Conservation (phyloP, 2,888 invertebrate species). For the Entomobrya multifasciata region DNA sequence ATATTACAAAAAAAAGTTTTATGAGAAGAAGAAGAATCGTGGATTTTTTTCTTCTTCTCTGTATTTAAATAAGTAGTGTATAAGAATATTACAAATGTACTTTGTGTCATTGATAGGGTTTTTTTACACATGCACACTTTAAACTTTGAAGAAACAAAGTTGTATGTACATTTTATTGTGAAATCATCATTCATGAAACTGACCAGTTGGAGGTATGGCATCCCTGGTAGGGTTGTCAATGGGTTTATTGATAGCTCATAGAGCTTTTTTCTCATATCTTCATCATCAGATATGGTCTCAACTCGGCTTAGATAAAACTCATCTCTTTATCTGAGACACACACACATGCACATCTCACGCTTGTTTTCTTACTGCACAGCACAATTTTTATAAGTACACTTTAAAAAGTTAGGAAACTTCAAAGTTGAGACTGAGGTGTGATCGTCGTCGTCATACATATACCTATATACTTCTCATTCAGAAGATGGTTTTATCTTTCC, state of each 20-base stretch:
- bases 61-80: background rate
- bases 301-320: slow-evolving; percentile 7
- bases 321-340: background rate
- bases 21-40: slow-evolving; percentile 8
- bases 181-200: slow-evolving; percentile 61
- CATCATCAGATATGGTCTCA: slow-evolving; percentile 20
- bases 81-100: background rate
- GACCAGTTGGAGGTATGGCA: slow-evolving; percentile 68
- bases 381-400: no score
- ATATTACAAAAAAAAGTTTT: background rate
- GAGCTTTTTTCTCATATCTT: slow-evolving; percentile 32
- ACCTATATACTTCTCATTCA: no score
- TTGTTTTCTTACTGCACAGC: background rate
- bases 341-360: background rate
- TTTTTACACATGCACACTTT: background rate
- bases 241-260: slow-evolving; percentile 67
- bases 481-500: no score
- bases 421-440: no score
- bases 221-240: slow-evolving; percentile 61
- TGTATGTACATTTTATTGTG: slow-evolving; percentile 42
- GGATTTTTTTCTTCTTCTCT: slow-evolving; percentile 11
- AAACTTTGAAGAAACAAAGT: background rate
- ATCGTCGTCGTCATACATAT: no score
- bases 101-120: slow-evolving; percentile 35
- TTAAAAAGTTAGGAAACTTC: no score